Evolutionary conservation across 2,113 vertebrate species (phyloP), one percentile per base, ranked within the genome.

Genomic region (Passer montanus): DNA sequence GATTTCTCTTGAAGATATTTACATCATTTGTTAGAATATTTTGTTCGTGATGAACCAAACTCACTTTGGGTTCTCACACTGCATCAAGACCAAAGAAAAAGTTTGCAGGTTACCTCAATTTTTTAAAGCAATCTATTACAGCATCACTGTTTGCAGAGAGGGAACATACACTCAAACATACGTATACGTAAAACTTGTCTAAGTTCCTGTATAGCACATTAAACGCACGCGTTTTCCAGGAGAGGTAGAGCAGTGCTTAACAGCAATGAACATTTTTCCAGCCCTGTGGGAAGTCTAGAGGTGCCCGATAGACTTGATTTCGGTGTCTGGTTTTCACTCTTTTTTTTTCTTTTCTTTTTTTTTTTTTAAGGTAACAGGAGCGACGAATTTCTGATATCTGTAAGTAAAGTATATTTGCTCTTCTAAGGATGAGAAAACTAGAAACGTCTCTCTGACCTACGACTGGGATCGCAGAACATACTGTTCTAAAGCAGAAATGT

Each of bases 401-500:
- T 21, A 63, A 37, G 64, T 53, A 87, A 96, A 92, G 31, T 28
- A 7, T 66, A 87, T 83, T 87, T 93, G 73, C 1, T 4, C 63
- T 76, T 94, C 68, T 86, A 73, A 87, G 66, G 47, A 53, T 50
- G 56, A 84, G 87, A 87, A 94, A 46, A 90, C 73, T 69, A 47
- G 37, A 33, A 90, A 88, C 11, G 50, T 89, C 84, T 91, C 68
- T 89, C 80, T 90, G 89, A 95, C 53, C 85, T 85, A 96, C 86
- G 62, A 94, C 90, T 97, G 93, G 95, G 91, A 97, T 87, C 55
- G 13, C 49, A 55, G 60, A 79, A 79, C n/a, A 83, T 86, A 91
- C 79, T 95, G 94, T 90, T 96, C 94, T 92, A 72, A 97, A 97
- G 92, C 35, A 97, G 97, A 97, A 95, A 98, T 86, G 89, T 95